These are phyloP conservation scores for Brachynemurus nebulosus DNA, from an alignment of 2,888 invertebrate species.

Conservation along the genomic window DNA sequence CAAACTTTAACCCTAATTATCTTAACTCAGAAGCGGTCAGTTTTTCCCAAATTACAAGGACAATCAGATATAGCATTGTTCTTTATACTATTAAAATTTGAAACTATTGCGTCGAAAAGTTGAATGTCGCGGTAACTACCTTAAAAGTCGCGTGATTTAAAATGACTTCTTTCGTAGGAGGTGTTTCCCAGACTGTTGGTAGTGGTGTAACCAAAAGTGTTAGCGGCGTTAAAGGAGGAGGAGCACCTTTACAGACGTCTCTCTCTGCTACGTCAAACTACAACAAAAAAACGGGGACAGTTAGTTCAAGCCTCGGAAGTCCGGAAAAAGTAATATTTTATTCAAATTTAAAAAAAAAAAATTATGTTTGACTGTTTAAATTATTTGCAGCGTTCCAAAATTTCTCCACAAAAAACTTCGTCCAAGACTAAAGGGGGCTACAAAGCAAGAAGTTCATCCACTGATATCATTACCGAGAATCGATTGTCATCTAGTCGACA, in stretches of 20 bases:
- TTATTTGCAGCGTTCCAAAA: not conserved
- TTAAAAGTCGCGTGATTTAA: no score
- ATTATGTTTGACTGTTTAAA: not conserved
- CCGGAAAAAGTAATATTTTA: slow-evolving; percentile 6
- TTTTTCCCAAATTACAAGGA: no score
- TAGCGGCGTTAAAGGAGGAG: slow-evolving; percentile 5
- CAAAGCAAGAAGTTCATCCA: slow-evolving; percentile 4
- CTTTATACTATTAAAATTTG: no score
- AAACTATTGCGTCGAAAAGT: no score
- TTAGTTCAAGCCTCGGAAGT: slow-evolving; percentile 9
- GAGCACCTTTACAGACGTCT: not conserved
- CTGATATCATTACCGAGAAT: slow-evolving; percentile 1
- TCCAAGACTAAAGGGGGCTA: not conserved
- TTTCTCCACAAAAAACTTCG: slow-evolving; percentile 6
- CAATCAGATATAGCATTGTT: no score
- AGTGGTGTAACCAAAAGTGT: slow-evolving; percentile 8
- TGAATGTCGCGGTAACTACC: no score
- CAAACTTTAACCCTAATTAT: no score
- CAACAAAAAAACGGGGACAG: slow-evolving; percentile 9
- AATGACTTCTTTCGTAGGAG: no score
- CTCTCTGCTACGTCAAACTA: not conserved
- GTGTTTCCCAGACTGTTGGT: slow-evolving; percentile 3
- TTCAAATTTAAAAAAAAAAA: not conserved
- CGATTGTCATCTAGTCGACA: no score
- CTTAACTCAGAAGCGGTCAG: no score